Base-by-base conservation (phyloP, 2,113 vertebrate genomes). In the Tor tambroides region DNA sequence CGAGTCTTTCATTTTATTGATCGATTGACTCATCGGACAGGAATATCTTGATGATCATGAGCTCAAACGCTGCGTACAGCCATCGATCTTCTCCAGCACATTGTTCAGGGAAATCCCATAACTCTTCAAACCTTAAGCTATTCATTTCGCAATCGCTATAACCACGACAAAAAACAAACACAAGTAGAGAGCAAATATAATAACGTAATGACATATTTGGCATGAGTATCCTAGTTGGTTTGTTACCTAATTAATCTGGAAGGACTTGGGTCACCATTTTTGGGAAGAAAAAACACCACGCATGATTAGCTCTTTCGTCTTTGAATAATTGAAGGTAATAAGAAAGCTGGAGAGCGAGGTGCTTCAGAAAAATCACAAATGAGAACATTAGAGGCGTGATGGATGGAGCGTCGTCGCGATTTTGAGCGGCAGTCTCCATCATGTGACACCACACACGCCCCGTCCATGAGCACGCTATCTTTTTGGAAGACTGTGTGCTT, bases 301-400 rank as follows among this genome's bases (percentile, higher is more conserved):
- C 49, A 43, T 85, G 79, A 89, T 87, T 85, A 85, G 81, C 74
- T 56, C 79, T 65, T 83, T 65, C 83, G 28, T 76, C 72, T 43
- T 67, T 87, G 80, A 91, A 85, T 89, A 87, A 90, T 89, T 89
- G 38, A 72, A 61, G 80, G 85, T 86, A 88, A 84, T 86, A 89
- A 91, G 87, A 41, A 75, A 75, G 84, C 75, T 49, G 49, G 75
- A 86, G 89, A 65, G 81, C 75, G 49, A 84, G 84, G 59, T 81
- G 84, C 81, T 84, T 87, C 82, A 86, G 78, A 85, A 43, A 80
- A 83, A 83, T 87, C 85, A 87, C 85, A 85, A 79, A 85, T 69
- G 56, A 86, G 84, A 87, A 76, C 86, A 89, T 91, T 88, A 90
- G 77, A 41, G 35, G 14, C 3, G 30, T 88, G 90, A 90, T 84